Evolutionary conservation across 2,797 vertebrate genomes (phyloP), one percentile per base, ranked within the genome.

Genomic region (Leptodactylus fallax): DNA sequence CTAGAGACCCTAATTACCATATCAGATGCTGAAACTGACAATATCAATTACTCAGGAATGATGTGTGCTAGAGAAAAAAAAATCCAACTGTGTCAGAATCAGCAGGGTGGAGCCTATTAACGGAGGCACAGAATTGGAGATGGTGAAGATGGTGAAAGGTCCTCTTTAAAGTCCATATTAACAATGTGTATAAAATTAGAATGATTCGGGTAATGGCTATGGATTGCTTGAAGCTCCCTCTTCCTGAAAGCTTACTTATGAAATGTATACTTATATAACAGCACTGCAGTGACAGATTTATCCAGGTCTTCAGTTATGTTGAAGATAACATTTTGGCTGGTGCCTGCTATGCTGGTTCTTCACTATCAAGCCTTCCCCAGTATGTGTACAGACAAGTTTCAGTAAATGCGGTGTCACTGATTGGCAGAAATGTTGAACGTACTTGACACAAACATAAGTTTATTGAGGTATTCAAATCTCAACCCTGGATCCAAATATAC

Each of bases 361-460:
- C 14, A 3, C 21, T 67, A 13, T 56, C 56, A 58, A 72, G 25
- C 12, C 77, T 25, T 69, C 3, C 53, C 65, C 14, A 36, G 25
- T 55, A 58, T 58, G 63, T 13, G 11, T 25, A 19, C 61, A 79
- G 65, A 74, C 67, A 87, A 74, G 55, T 76, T 23, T 76, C 55
- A 12, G 63, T 53, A n/a, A 76, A 63, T 76, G 45, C 25, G 17
- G 10, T 53, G 67, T 47, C n/a, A 51, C 27, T 81, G 86, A 82
- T 81, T 87, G 86, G 45, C 79, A 87, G 67, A 47, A 53, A 74
- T 76, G 49, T 67, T 55, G 45, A 81, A 76, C 45, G 67, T 23
- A 36, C 47, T 76, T 87, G 69, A 81, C 86, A 87, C 49, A 76
- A 87, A 87, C 47, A 65, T 49, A 87, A 61, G 79, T 87, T 87